Percentiles rank a stretch among this genome's conserved stretches.
These are phyloP conservation scores for Climacteris rufus DNA, from an alignment of 2,113 vertebrate species.

Conservation along the genomic window DNA sequence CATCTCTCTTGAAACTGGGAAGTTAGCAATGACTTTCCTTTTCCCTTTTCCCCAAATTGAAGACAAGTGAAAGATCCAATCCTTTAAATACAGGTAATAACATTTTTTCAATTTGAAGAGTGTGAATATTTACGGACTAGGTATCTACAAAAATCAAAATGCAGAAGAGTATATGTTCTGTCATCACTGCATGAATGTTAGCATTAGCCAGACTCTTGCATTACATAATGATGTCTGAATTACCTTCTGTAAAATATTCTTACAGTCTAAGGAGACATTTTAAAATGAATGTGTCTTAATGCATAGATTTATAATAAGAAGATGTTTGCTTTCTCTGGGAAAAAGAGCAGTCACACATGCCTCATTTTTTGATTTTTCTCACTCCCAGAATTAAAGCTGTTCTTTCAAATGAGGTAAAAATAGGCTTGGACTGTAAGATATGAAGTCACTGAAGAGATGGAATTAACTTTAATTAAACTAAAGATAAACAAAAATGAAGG, in stretches of 20 bases:
- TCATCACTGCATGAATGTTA: neutral
- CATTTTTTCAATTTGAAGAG: neutral
- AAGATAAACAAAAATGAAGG: neutral
- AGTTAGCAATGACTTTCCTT: neutral
- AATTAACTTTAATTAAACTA: neutral
- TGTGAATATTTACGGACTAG: neutral
- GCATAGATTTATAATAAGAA: neutral
- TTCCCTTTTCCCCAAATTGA: neutral
- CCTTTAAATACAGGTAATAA: neutral
- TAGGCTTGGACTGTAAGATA: neutral
- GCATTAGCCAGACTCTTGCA: neutral
- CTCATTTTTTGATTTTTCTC: neutral
- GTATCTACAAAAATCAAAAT: neutral
- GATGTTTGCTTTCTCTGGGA: neutral
- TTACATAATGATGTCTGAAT: neutral
- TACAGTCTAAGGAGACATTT: neutral
- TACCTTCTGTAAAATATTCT: neutral
- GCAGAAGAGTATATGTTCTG: neutral
- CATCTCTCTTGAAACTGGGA: neutral
- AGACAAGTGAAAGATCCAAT: neutral
- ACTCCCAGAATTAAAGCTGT: neutral
- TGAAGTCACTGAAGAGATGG: neutral
- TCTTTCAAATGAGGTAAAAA: slow-evolving; percentile 1
- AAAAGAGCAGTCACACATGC: neutral
- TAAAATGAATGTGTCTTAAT: neutral